A percentile compares a stretch with the other conserved stretches of the same genome.
These are phyloP conservation scores for Parasteatoda lunata DNA, from an alignment of 2,888 invertebrate genomes.

Conservation along the genomic window DNA sequence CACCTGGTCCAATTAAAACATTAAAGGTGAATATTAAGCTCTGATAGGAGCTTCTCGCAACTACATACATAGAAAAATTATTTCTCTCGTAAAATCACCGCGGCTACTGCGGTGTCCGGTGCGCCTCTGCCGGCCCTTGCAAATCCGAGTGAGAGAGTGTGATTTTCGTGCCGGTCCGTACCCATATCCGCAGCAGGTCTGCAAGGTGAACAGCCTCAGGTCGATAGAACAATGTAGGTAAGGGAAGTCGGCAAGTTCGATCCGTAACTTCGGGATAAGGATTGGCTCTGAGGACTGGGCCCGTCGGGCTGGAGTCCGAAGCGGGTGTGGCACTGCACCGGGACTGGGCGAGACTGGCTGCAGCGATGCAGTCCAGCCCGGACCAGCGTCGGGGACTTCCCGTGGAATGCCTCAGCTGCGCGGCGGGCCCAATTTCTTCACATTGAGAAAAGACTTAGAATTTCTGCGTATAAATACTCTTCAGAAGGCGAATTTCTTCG, in stretches of 20 bases:
- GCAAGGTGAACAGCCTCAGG: conserved; percentile 83
- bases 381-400: too few species aligned
- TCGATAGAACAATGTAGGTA: conserved; percentile 82
- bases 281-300: conserved; percentile 84
- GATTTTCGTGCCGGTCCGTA: conserved; percentile 69
- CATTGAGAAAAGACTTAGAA: too few species aligned
- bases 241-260: conserved; percentile 82
- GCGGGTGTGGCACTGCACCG: conserved; percentile 72
- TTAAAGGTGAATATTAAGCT: too few species aligned
- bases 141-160: conserved; percentile 55
- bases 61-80: too few species aligned
- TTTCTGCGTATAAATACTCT: too few species aligned
- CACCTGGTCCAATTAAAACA: too few species aligned
- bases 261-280: conserved; percentile 80
- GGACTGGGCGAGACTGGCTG: conserved; percentile 72
- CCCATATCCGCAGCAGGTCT: conserved; percentile 84
- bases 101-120: conserved; percentile 74
- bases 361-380: neutral
- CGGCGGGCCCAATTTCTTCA: too few species aligned
- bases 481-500: too few species aligned
- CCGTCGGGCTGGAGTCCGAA: conserved; percentile 78
- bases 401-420: too few species aligned
- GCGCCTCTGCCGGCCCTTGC: conserved; percentile 72
- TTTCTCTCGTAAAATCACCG: conserved; percentile 74
- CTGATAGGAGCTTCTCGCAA: too few species aligned